phyloP scores from a whole-genome alignment of 2,888 invertebrate species.

The Electrophaes corylata region DNA sequence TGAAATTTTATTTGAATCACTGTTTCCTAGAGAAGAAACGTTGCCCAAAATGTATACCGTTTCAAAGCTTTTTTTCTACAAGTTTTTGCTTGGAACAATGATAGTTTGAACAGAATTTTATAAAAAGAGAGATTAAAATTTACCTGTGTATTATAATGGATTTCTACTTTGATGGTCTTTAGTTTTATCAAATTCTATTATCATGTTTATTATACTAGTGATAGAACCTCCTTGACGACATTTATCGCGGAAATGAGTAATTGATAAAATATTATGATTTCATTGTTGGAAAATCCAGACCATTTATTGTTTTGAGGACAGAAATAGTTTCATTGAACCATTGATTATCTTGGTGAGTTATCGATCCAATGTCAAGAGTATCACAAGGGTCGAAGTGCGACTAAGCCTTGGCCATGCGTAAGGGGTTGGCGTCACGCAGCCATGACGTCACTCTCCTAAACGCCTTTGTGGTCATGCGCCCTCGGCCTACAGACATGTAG shows the following conservation, averaged over 20 bases:
- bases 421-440: constrained; percentile 61
- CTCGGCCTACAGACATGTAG: constrained; percentile 56
- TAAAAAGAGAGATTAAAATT: too few species aligned
- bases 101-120: too few species aligned
- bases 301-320: constrained; percentile 2
- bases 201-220: neutral
- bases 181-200: too few species aligned
- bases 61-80: too few species aligned
- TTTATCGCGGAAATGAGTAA: constrained; percentile 10
- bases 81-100: too few species aligned
- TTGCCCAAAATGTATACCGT: too few species aligned
- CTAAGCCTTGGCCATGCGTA: constrained; percentile 67
- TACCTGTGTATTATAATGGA: too few species aligned
- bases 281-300: constrained; percentile 11
- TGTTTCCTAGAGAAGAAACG: too few species aligned
- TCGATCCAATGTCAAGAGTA: constrained; percentile 66
- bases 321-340: constrained; percentile 15
- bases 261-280: constrained; percentile 10
- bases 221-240: constrained; percentile 1
- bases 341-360: constrained; percentile 29
- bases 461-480: constrained; percentile 49
- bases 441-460: constrained; percentile 63
- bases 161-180: too few species aligned
- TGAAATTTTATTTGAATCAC: too few species aligned
- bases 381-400: constrained; percentile 53